phyloP scores from a whole-genome alignment of 2,113 vertebrate genomes.

The Tursiops truncatus region DNA sequence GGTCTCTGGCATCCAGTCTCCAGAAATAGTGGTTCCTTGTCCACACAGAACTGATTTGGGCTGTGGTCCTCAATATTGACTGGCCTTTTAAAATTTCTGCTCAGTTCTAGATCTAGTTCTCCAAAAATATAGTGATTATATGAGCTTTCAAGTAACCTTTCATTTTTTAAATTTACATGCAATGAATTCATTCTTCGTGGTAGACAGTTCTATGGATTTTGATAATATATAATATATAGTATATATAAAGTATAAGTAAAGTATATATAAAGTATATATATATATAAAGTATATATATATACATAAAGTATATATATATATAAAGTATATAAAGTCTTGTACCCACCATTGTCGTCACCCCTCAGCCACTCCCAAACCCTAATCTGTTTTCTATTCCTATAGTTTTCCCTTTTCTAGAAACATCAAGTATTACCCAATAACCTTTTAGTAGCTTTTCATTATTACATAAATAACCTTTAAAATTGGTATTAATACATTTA shows the following conservation, averaged over 20 bases:
- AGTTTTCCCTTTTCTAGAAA: neutral
- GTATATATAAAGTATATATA: too few species aligned
- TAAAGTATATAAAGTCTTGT: neutral
- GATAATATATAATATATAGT: neutral
- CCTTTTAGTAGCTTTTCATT: neutral
- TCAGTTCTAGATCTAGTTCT: neutral
- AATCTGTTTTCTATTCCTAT: neutral
- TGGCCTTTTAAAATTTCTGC: neutral
- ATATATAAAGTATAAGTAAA: too few species aligned
- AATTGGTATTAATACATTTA: neutral
- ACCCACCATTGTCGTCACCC: neutral
- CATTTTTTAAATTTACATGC: neutral
- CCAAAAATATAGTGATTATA: neutral
- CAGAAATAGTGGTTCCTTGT: neutral
- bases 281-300: too few species aligned
- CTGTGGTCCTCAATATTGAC: neutral
- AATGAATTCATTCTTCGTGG: neutral
- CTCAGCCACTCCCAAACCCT: neutral
- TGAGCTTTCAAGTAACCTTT: neutral
- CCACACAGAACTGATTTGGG: neutral
- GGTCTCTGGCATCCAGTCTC: neutral
- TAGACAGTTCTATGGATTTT: neutral
- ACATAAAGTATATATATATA: too few species aligned
- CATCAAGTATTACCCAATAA: neutral
- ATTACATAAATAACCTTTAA: neutral